Base-by-base conservation (phyloP, 2,797 vertebrate genomes). In the Microctenopoma steveboyesi region DNA sequence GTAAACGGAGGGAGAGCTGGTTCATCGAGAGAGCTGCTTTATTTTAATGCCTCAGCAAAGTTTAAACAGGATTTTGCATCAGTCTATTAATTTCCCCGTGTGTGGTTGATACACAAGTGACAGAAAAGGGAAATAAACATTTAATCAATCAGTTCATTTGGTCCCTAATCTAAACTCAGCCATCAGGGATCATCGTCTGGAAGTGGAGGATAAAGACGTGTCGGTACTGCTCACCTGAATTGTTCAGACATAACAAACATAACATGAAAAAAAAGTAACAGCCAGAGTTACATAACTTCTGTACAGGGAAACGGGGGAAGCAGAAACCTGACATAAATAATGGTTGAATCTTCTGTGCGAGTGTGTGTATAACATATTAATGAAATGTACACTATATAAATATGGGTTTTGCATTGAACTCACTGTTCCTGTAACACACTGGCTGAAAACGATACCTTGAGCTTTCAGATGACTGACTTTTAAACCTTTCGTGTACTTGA, bases 381-480 rank as follows among this genome's bases (percentile, higher is more conserved):
- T 22, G 22, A 22, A 22, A 22, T 22, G 22, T 22, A 22, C 22
- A 22, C 1, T 22, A 22, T 22, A 22, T 22, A 22, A 22, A 11
- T n/a, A 39, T 0, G 10, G 5, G 7, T 4, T 37, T 46, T n/a
- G 9, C 18, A 54, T 42, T 25, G 39, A 40, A 25, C 45, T 48
- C 67, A 13, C n/a, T 42, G 33, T 48, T 64, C 25, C 72, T 65
- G 51, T 43, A 46, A 48, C 51, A 42, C 43, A 35, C 51, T 40
- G 42, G 43, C 60, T 37, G 62, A 33, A 47, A 75, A 67, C 56
- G 53, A 70, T 46, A 62, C 48, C 18, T 30, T 40, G 10, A 76
- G 69, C 58, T 76, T 70, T 64, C 35, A 64, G 39, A 68, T 78
- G 72, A 83, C 68, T 85, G 47, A 69, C 62, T 76, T 64, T 64